Evolutionary conservation across 2,113 vertebrate genomes (phyloP).

Genomic region (Oncorhynchus clarkii): DNA sequence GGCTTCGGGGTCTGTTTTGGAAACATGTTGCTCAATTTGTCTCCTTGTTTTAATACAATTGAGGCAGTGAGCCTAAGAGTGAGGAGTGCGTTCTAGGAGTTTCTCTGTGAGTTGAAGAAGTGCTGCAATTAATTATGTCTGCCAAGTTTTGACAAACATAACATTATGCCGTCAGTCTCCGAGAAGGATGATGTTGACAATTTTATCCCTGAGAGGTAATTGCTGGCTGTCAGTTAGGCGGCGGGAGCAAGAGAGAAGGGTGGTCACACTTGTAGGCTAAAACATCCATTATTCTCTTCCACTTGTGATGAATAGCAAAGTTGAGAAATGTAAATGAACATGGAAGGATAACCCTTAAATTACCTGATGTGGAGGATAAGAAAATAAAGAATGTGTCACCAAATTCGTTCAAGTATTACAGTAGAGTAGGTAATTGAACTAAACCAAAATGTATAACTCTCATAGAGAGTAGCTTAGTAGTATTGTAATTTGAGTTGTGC

Average conservation of each 20-base stretch:
- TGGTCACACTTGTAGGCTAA: conserved; percentile 69
- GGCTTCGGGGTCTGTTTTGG: conserved; percentile 45
- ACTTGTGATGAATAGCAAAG: background rate
- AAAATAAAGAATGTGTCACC: background rate
- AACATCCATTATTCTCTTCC: conserved; percentile 23
- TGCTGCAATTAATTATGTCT: conserved; percentile 88
- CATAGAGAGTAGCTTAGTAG: background rate
- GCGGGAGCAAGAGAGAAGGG: conserved; percentile 53
- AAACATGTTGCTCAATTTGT: conserved; percentile 81
- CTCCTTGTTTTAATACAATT: conserved; percentile 80
- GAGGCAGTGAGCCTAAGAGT: conserved; percentile 60
- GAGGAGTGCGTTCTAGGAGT: conserved; percentile 63
- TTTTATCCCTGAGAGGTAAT: conserved; percentile 85
- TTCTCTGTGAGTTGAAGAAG: conserved; percentile 81
- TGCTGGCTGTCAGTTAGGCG: conserved; percentile 77
- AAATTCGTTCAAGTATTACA: background rate
- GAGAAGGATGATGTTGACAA: conserved; percentile 82
- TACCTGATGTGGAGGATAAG: background rate
- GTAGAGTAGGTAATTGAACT: background rate
- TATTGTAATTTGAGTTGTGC: background rate
- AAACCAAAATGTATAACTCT: background rate
- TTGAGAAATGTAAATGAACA: background rate
- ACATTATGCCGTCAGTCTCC: conserved; percentile 86
- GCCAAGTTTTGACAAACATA: conserved; percentile 83
- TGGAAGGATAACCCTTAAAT: background rate